Evolutionary conservation across 2,888 invertebrate genomes (phyloP), one percentile per base, ranked within the genome.

Genomic region (Seladonia tumulorum): DNA sequence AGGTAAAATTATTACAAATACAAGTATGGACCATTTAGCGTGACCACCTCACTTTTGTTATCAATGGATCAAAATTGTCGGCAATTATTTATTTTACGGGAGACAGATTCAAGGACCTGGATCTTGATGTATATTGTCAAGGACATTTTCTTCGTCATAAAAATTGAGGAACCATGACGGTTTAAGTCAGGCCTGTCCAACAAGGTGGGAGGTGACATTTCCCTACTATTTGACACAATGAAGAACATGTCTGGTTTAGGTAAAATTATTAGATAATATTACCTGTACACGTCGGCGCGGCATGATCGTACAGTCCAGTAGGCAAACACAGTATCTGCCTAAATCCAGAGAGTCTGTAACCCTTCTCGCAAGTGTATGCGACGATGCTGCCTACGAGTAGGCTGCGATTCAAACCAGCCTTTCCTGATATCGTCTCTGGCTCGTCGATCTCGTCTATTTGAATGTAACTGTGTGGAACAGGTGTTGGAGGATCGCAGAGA

Each of bases 291-390:
- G 96, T 96, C 0, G 98, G 98, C 73, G 97, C 95, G 0, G 96
- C 95, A 78, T 97, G 96, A 93, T 98, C 98, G 96, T 98, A 98
- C 83, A 97, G 96, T 0, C 98, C 98, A 74, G 96, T 97, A 18
- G 97, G 96, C 78, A 97, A 95, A 91, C 99, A 99, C 42, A 96
- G 96, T 53, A 98, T 95, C 75, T 96, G 95, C 25, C 96, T 95
- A 1, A 97, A 95, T 39, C 98, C 98, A 39, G 96, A 95, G 79
- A 98, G 95, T 84, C 95, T 96, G 94, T 96, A 97, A 0, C 98
- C 97, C 25, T 96, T 95, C 2, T 96, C 96, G 93, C 98, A 98
- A 10, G 96, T 96, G 93, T 98, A 98, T 92, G 97, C 97, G 0
- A 98, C 97, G 66, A 96, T 96, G 0, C 98, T 96, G 66, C 98